These are phyloP conservation scores for Mylabris sibirica DNA, from an alignment of 2,888 invertebrate species.

Conservation along the genomic window DNA sequence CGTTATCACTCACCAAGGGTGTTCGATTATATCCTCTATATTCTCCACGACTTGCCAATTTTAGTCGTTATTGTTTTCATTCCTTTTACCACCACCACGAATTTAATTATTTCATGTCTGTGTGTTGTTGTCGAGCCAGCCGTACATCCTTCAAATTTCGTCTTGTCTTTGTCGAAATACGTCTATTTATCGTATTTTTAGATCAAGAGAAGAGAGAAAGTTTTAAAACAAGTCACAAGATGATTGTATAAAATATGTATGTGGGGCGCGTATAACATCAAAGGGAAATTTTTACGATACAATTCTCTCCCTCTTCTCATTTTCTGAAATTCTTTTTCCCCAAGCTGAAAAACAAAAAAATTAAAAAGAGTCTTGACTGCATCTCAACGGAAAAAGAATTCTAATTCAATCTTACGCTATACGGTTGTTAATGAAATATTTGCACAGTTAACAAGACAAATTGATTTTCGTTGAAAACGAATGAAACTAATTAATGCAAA, in stretches of 20 bases:
- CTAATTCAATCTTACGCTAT: constrained; percentile 11
- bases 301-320: constrained; percentile 14
- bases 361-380: background rate
- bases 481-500: constrained; percentile 8
- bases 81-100: constrained; percentile 13
- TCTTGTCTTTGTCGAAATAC: constrained; percentile 2
- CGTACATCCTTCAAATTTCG: constrained; percentile 30
- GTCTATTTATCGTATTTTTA: constrained; percentile 36
- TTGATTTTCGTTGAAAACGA: constrained; percentile 8
- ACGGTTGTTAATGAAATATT: constrained; percentile 18
- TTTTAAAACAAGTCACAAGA: constrained; percentile 29
- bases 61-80: background rate
- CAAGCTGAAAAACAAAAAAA: background rate
- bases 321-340: constrained; percentile 1
- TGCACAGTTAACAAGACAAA: constrained; percentile 27
- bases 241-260: constrained; percentile 41
- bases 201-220: constrained; percentile 36
- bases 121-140: constrained; percentile 36
- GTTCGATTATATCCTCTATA: constrained; percentile 29
- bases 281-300: constrained; percentile 27
- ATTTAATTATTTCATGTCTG: constrained; percentile 44
- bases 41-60: constrained; percentile 31
- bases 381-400: constrained; percentile 7
- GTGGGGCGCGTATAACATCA: constrained; percentile 30
- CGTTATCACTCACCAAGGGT: constrained; percentile 41